A percentile compares a stretch with the other conserved stretches of the same genome.
Evolutionary conservation across 2,888 invertebrate genomes (phyloP).

Genomic region (Muschampia plurimacula): DNA sequence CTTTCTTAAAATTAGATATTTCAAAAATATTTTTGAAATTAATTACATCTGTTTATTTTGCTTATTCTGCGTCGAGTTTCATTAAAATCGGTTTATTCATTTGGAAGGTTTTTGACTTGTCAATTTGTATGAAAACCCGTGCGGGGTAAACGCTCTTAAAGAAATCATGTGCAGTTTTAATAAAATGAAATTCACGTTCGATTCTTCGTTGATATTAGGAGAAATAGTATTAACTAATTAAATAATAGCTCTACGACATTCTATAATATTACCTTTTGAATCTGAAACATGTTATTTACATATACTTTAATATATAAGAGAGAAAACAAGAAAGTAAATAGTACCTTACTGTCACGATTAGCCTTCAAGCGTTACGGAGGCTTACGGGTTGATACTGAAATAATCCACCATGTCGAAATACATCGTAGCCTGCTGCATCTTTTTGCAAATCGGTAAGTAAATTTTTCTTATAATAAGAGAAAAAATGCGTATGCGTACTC

Average conservation of each 20-base stretch:
- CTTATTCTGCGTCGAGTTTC: no score
- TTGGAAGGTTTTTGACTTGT: no score
- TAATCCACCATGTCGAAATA: constrained; percentile 12
- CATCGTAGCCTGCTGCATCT: not conserved
- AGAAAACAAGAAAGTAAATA: not conserved
- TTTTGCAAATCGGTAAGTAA: constrained; percentile 4
- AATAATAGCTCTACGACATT: constrained; percentile 1
- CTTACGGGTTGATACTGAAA: constrained; percentile 1
- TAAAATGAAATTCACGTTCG: no score
- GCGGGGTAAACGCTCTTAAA: no score
- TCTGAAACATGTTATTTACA: not conserved
- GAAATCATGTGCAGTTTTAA: no score
- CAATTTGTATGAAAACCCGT: no score
- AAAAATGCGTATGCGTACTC: no score
- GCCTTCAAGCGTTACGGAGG: not conserved
- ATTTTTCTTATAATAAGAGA: not conserved
- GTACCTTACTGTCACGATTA: not conserved
- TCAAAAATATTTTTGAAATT: no score
- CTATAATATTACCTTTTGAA: not conserved
- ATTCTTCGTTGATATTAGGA: no score
- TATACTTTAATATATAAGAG: not conserved
- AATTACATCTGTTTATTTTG: no score
- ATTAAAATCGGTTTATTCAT: no score
- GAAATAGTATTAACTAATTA: not conserved
- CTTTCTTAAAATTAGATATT: no score